Evolutionary conservation across 2,797 vertebrate species (phyloP).

Genomic region (Spinibarbus caldwelli): DNA sequence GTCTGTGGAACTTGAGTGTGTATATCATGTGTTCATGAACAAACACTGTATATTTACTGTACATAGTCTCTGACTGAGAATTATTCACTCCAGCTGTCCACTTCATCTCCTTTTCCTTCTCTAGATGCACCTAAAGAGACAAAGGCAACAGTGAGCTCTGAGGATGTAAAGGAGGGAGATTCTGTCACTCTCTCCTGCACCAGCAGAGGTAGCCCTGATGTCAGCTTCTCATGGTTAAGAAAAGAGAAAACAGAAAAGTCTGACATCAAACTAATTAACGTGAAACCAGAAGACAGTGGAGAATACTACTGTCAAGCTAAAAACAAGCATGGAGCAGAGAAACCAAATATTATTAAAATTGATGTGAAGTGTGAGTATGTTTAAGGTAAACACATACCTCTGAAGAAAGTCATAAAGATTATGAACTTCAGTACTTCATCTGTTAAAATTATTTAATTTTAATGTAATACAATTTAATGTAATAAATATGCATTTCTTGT

Average conservation of each 20-base stretch:
- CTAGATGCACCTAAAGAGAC: constrained; percentile 66
- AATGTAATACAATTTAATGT: no score
- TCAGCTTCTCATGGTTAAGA: constrained; percentile 60
- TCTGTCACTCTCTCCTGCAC: constrained; percentile 63
- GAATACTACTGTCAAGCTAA: constrained; percentile 60
- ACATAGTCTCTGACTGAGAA: background rate
- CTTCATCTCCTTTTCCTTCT: constrained; percentile 1
- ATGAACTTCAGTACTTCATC: no score
- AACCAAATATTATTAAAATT: background rate
- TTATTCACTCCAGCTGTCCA: background rate
- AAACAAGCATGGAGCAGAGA: background rate
- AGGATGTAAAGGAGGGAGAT: background rate
- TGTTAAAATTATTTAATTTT: no score
- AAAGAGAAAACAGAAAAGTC: fast-evolving
- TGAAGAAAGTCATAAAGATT: no score
- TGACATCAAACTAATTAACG: fast-evolving
- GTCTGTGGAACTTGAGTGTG: constrained; percentile 69
- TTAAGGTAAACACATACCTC: background rate
- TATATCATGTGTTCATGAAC: background rate
- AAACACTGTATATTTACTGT: background rate
- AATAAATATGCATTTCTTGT: background rate
- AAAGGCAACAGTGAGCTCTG: fast-evolving
- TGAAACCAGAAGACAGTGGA: constrained; percentile 48
- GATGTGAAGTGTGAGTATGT: constrained; percentile 66
- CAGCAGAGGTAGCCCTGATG: constrained; percentile 55